Evolutionary conservation across 2,797 vertebrate species (phyloP), one percentile per base, ranked within the genome.

Genomic region (Eulemur mongoz): DNA sequence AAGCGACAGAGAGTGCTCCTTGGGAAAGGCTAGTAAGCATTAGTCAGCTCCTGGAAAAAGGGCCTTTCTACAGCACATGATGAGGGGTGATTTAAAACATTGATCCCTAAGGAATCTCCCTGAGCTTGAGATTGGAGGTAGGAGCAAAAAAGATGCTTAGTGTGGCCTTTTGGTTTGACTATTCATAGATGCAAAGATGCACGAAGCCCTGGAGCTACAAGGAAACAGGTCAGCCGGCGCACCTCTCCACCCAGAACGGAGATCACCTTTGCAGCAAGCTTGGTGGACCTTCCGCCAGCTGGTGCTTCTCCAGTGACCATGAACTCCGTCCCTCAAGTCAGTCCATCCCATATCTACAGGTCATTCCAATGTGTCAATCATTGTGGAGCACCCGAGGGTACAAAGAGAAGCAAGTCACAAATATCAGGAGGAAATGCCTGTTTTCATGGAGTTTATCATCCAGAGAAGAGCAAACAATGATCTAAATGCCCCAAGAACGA

Each of bases 151-250:
- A 80, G 72, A 76, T 75, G 85, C 63, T 82, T 90, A 32, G 35
- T 25, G 59, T 38, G 73, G 79, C 54, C 45, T 86, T 96, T 80
- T 61, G 78, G 88, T 95, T 86, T 91, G 86, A 86, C 61, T 94
- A 20, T 88, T 95, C 88, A 85, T 43, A 95, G 89, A 81, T 59
- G 59, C 35, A 40, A 13, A 94, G 75, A 54, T 0, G 2, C 72
- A 70, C 5, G 84, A 87, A 96, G 76, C n/a, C 67, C 75, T 72
- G 84, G 57, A 93, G 67, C 82, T 25, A 7, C 2, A 2, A 50
- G 82, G 83, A 95, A 96, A 57, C 48, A 27, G 63, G 63, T 65
- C 63, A n/a, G 63, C 63, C 7, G 15, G 15, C 7, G 1, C 7
- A 17, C 32, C 63, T n/a, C 15, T 65, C 32, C 63, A n/a, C 32